Conservation (phyloP, 1,140 invertebrate species). For the Cephus cinctus region DNA sequence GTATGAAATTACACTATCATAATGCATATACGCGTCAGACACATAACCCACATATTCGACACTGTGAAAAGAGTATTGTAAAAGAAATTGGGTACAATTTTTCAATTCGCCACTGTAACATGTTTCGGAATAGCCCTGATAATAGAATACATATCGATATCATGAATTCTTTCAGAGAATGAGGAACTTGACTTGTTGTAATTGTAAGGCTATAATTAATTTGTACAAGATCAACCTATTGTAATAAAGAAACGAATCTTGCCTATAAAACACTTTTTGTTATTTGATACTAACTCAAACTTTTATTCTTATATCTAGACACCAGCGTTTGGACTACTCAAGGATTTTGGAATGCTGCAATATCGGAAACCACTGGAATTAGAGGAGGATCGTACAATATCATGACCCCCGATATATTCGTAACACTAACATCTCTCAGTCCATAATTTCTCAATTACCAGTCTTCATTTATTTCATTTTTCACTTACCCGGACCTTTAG, state of each 20-base stretch:
- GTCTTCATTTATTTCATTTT: constrained; percentile 6
- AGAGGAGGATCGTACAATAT: too few species aligned
- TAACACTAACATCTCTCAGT: too few species aligned
- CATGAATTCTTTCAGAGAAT: constrained; percentile 40
- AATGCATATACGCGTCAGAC: too few species aligned
- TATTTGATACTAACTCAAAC: neutral
- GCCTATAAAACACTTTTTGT: constrained; percentile 32
- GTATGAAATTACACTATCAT: too few species aligned
- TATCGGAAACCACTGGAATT: too few species aligned
- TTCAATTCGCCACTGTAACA: constrained; percentile 35
- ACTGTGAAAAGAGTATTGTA: too few species aligned
- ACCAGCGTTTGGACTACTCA: neutral
- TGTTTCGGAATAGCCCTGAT: constrained; percentile 41
- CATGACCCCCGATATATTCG: too few species aligned
- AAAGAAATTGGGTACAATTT: constrained; percentile 37
- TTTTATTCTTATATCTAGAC: constrained; percentile 1
- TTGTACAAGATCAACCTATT: constrained; percentile 53
- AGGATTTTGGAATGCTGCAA: too few species aligned
- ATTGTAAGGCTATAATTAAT: constrained; percentile 51
- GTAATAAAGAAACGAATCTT: constrained; percentile 55
- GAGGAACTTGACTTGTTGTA: constrained; percentile 49
- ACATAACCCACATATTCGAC: too few species aligned
- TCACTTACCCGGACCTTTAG: too few species aligned
- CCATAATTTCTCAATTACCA: constrained; percentile 1
- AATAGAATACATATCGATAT: constrained; percentile 54